These are phyloP conservation scores for Euplagia quadripunctaria DNA, from an alignment of 2,888 invertebrate genomes.

Conservation along the genomic window DNA sequence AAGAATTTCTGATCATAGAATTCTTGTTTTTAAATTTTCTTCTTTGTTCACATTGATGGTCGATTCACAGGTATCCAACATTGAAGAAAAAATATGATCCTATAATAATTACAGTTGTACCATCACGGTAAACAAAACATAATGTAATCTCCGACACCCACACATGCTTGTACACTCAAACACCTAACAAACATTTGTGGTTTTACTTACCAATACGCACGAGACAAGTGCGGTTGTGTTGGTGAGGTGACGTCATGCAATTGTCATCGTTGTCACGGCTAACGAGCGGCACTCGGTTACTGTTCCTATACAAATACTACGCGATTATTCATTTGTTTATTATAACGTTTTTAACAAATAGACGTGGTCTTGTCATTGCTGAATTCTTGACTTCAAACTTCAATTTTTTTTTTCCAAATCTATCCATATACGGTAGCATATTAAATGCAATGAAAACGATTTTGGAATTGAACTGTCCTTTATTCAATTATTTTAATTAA, in stretches of 20 bases:
- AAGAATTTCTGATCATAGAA: too few species aligned
- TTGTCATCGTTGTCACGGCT: constrained; percentile 85
- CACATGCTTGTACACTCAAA: constrained; percentile 58
- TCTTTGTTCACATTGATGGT: background rate
- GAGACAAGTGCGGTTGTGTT: constrained; percentile 53
- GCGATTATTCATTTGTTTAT: constrained; percentile 53
- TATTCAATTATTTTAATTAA: constrained; percentile 16
- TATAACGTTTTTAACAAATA: constrained; percentile 23
- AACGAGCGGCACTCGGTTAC: constrained; percentile 77
- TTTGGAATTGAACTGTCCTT: constrained; percentile 11
- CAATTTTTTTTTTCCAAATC: constrained; percentile 12
- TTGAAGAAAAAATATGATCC: constrained; percentile 40
- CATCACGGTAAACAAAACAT: constrained; percentile 57
- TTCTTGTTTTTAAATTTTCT: too few species aligned
- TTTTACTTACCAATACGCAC: constrained; percentile 69
- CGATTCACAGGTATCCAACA: constrained; percentile 31
- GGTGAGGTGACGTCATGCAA: constrained; percentile 80
- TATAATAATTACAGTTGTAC: constrained; percentile 58
- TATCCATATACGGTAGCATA: background rate
- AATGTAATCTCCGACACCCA: constrained; percentile 66
- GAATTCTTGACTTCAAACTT: constrained; percentile 20
- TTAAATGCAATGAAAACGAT: background rate
- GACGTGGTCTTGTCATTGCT: constrained; percentile 21
- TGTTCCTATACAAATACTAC: constrained; percentile 57
- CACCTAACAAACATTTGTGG: constrained; percentile 63